Evolutionary conservation across 1,140 invertebrate species (phyloP).

Genomic region (Chironomus tepperi): DNA sequence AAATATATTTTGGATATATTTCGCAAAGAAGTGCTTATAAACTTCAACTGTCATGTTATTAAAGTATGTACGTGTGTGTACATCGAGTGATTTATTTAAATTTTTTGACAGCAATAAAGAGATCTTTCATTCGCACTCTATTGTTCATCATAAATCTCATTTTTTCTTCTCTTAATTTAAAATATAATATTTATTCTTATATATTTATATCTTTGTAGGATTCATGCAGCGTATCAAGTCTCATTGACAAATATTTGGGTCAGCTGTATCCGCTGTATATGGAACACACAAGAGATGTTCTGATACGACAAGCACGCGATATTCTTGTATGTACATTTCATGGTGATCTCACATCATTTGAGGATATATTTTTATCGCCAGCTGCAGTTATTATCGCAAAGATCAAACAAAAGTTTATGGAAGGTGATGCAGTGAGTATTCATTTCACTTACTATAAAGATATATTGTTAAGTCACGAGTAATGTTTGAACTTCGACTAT

Average conservation of each 20-base stretch:
- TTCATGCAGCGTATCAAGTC: slow-evolving; percentile 45
- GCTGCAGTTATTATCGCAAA: slow-evolving; percentile 47
- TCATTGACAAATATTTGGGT: slow-evolving; percentile 54
- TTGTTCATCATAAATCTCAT: no score
- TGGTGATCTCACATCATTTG: slow-evolving; percentile 51
- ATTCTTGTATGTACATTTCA: slow-evolving; percentile 55
- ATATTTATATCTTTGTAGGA: slow-evolving; percentile 37
- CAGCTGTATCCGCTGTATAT: slow-evolving; percentile 49
- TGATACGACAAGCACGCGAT: slow-evolving; percentile 57
- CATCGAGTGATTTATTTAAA: neutral
- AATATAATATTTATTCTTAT: slow-evolving; percentile 17
- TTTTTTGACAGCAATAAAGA: neutral
- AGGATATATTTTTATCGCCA: slow-evolving; percentile 53
- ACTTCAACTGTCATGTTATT: neutral
- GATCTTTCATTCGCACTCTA: neutral
- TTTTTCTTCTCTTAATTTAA: neutral
- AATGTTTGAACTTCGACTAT: slow-evolving; percentile 3
- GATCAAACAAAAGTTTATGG: slow-evolving; percentile 39
- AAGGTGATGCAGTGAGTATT: slow-evolving; percentile 32
- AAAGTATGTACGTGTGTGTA: neutral
- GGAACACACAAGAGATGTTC: slow-evolving; percentile 47
- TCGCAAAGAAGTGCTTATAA: neutral
- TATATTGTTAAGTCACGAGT: slow-evolving; percentile 19
- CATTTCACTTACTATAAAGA: neutral
- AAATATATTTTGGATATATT: neutral